These are phyloP conservation scores for Dorcus hopei DNA, from an alignment of 2,888 invertebrate species.

Conservation along the genomic window DNA sequence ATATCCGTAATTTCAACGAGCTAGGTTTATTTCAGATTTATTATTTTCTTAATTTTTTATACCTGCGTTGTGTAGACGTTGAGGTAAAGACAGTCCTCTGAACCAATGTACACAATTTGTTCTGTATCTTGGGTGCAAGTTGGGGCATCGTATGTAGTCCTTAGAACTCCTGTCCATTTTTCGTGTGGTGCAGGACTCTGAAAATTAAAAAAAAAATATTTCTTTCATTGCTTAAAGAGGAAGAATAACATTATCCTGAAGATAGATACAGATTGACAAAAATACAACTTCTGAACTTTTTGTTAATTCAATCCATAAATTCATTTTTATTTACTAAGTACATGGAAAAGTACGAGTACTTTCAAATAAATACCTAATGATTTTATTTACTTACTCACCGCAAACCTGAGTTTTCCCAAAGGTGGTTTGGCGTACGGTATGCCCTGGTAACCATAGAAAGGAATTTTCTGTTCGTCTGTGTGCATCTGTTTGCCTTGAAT, in stretches of 20 bases:
- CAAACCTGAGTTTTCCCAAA: constrained; percentile 22
- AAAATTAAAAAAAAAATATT: background rate
- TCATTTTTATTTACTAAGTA: background rate
- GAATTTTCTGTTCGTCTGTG: constrained; percentile 14
- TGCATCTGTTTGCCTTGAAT: constrained; percentile 21
- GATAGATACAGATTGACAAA: background rate
- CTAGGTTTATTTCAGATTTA: no score
- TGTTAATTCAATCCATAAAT: background rate
- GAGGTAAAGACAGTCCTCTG: constrained; percentile 37
- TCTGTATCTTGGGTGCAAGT: constrained; percentile 23
- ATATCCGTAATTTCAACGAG: no score
- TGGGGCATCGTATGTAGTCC: constrained; percentile 23
- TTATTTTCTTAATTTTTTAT: background rate
- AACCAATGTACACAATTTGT: constrained; percentile 23
- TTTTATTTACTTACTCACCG: constrained; percentile 18
- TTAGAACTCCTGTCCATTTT: constrained; percentile 23
- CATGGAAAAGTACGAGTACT: no score
- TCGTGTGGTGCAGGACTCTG: constrained; percentile 15
- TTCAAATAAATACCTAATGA: no score
- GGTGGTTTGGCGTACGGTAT: constrained; percentile 27
- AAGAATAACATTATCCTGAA: no score
- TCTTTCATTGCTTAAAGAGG: no score
- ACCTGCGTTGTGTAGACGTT: constrained; percentile 35
- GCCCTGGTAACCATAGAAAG: constrained; percentile 21
- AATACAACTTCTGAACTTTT: background rate